Conservation (phyloP, 2,888 invertebrate species). For the Nomada lathburiana region DNA sequence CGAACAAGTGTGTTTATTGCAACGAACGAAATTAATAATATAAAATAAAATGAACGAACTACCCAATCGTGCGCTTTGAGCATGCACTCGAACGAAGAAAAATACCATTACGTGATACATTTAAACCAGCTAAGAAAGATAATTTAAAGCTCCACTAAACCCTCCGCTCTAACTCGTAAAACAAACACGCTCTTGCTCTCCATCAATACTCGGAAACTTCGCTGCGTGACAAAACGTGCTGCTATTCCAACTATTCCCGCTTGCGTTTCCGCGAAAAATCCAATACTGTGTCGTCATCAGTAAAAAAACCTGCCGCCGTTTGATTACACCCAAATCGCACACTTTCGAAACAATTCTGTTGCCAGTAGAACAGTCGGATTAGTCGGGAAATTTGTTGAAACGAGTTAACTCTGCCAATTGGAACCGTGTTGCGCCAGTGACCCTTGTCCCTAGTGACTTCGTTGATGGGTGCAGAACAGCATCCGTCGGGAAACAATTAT, state of each 20-base stretch:
- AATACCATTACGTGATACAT: neutral
- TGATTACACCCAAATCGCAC: neutral
- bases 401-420: too few species aligned
- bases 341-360: too few species aligned
- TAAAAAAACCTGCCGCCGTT: neutral
- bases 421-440: too few species aligned
- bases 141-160: neutral
- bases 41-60: too few species aligned
- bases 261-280: neutral
- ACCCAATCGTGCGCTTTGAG: too few species aligned
- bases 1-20: too few species aligned
- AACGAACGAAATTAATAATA: too few species aligned
- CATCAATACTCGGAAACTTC: neutral
- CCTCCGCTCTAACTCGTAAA: neutral
- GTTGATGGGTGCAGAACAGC: too few species aligned
- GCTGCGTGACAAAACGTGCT: neutral
- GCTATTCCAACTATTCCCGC: too few species aligned
- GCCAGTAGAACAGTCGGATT: too few species aligned
- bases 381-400: too few species aligned
- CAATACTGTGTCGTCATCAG: neutral
- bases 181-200: neutral
- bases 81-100: neutral
- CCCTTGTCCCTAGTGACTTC: too few species aligned
- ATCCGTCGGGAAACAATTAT: conserved; percentile 22
- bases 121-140: neutral